phyloP scores from a whole-genome alignment of 2,113 vertebrate species.

The Salvelinus fontinalis region DNA sequence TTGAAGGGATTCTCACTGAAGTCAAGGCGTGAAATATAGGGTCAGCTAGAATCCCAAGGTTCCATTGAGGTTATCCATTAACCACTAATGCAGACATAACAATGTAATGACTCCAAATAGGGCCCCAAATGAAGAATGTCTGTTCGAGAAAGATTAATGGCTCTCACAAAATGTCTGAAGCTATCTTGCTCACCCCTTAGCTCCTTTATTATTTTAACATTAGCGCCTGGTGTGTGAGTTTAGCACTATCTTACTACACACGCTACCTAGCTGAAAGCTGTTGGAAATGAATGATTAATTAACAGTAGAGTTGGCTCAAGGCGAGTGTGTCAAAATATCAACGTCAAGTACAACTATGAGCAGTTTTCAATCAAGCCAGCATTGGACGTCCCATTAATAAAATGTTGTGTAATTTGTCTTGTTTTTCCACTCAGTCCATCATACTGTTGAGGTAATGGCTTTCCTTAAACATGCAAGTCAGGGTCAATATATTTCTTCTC shows the following conservation, averaged over 20 bases:
- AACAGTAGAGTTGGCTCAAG: neutral
- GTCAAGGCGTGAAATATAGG: conserved; percentile 17
- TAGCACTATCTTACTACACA: neutral
- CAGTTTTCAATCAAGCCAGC: too few species aligned
- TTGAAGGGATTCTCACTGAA: neutral
- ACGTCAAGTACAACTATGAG: neutral
- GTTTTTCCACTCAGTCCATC: conserved; percentile 2
- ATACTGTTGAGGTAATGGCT: conserved; percentile 23
- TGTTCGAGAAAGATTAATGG: conserved; percentile 17
- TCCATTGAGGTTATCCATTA: conserved; percentile 37
- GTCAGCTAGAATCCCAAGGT: conserved; percentile 29
- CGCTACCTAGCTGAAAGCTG: neutral
- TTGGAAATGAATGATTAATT: neutral
- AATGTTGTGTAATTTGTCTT: conserved; percentile 3
- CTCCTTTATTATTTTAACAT: neutral
- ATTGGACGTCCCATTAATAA: too few species aligned
- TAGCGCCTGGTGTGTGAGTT: neutral
- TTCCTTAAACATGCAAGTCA: conserved; percentile 20
- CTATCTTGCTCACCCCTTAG: neutral
- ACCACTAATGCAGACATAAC: conserved; percentile 40
- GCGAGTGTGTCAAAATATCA: neutral
- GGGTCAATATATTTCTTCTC: conserved; percentile 20
- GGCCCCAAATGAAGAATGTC: conserved; percentile 30
- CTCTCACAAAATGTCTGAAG: conserved; percentile 4
- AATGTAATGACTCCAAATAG: conserved; percentile 41